Base-by-base conservation (phyloP, 1,140 invertebrate species). In the Coenobita brevimanus region DNA sequence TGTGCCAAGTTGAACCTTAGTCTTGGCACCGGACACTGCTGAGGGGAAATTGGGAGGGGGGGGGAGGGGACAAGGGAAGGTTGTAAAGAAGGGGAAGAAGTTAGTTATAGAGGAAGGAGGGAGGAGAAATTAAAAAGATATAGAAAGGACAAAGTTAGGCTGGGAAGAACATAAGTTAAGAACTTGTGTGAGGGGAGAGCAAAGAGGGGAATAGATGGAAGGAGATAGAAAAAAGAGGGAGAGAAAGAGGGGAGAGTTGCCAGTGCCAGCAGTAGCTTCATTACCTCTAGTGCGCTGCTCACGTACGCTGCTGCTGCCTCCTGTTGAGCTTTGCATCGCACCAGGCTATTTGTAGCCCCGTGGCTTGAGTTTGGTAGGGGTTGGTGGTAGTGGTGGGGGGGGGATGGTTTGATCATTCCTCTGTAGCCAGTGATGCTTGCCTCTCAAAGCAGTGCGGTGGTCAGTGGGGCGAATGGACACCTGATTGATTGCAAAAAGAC, bases 1-100 rank as follows among this genome's bases (percentile, higher is more conserved):
- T 46, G 76, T 87, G 85, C 85, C 85, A 87, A 87, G 76, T 54
- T 87, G 76, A 87, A 87, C 60, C 78, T 79, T 30, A 86, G 38
- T 86, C 69, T 86, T 87, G 85, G 85, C 85, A 81, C 67, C 57
- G 50, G 57, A 50, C 46, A 50, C 46, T 50, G 46, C 27, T 17
- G 27, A 8, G 67, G 67, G 67, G 36, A 27, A 38, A 71, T 38
- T 27, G 30, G 21, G 67, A 27, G 27, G 33, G 36, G 67, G 67
- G 67, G n/a, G 27, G 27, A 17, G 21, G 67, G 17, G 27, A 71
- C 17, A 30, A 30, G 67, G n/a, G 27, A 21, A 17, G 67, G 27
- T 71, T 27, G 27, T 71, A 17, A 71, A 71, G 27, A 71, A 6
- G 67, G 17, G 46, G 46, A 17, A 17, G 17, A 17, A 50, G 46